Evolutionary conservation across 2,888 invertebrate species (phyloP).

Genomic region (Erebia ligea): DNA sequence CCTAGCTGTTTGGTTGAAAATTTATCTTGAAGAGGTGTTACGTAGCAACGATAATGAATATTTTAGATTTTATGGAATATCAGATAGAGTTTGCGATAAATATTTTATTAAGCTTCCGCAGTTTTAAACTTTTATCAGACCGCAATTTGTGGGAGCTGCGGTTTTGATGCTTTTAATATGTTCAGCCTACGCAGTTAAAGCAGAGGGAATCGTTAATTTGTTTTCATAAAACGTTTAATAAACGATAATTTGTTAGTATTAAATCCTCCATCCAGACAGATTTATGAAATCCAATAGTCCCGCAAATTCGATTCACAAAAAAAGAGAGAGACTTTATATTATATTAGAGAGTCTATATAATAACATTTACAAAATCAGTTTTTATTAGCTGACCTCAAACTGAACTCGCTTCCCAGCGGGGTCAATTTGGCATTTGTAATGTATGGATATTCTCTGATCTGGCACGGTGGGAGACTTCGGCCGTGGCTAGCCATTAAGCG

Average conservation of each 20-base stretch:
- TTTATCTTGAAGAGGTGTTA: not conserved
- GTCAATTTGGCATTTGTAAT: too few species aligned
- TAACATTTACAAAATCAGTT: too few species aligned
- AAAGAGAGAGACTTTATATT: too few species aligned
- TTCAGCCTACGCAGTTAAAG: constrained; percentile 14
- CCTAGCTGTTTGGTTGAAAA: not conserved
- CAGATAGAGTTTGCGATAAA: constrained; percentile 11
- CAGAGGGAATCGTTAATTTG: not conserved
- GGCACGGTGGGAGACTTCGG: too few species aligned
- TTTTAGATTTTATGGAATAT: constrained; percentile 9
- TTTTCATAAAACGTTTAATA: not conserved
- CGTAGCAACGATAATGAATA: constrained; percentile 13
- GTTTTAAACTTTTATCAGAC: constrained; percentile 25
- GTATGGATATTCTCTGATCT: too few species aligned
- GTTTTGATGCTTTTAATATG: constrained; percentile 16
- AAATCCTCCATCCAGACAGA: not conserved
- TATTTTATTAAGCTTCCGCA: constrained; percentile 23
- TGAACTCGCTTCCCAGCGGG: too few species aligned
- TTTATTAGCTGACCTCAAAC: too few species aligned
- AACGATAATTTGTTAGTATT: not conserved
- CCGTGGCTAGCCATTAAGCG: too few species aligned
- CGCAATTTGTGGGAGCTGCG: constrained; percentile 23
- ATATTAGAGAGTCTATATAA: too few species aligned
- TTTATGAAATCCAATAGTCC: too few species aligned
- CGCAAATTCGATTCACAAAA: too few species aligned